A percentile compares a stretch with the other conserved stretches of the same genome.
Conservation (phyloP, 2,888 invertebrate species). For the Synergus umbraculus region DNA sequence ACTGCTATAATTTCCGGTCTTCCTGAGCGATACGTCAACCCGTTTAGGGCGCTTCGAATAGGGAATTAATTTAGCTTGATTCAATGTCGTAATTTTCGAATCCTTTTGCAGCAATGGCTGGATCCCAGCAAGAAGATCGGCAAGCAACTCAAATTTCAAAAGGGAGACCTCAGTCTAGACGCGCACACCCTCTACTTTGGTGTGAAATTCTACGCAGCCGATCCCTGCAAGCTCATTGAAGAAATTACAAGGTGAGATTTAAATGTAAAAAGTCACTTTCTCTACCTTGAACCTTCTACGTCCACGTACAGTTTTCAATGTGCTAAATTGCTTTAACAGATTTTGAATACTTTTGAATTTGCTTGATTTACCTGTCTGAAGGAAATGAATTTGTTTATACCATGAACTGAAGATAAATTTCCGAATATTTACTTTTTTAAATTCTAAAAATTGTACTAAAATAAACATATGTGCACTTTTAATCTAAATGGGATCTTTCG, state of each 20-base stretch:
- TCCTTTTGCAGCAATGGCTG: conserved; percentile 89
- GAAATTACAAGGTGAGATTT: conserved; percentile 92
- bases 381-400: no score
- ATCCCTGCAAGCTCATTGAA: conserved; percentile 96
- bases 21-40: conserved; percentile 55
- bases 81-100: conserved; percentile 25
- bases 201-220: conserved; percentile 97
- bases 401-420: no score
- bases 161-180: conserved; percentile 79
- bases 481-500: neutral
- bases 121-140: conserved; percentile 93
- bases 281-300: neutral
- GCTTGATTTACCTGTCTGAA: no score
- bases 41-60: conserved; percentile 50
- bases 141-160: conserved; percentile 87
- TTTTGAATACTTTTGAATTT: no score
- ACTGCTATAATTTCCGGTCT: conserved; percentile 69
- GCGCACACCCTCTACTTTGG: conserved; percentile 96
- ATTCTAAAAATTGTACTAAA: no score
- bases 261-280: neutral
- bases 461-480: neutral
- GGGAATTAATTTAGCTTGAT: conserved; percentile 60
- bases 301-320: no score
- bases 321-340: no score
- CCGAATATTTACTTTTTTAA: no score